Base-by-base conservation (phyloP, 2,113 vertebrate genomes). In the Alectura lathami region DNA sequence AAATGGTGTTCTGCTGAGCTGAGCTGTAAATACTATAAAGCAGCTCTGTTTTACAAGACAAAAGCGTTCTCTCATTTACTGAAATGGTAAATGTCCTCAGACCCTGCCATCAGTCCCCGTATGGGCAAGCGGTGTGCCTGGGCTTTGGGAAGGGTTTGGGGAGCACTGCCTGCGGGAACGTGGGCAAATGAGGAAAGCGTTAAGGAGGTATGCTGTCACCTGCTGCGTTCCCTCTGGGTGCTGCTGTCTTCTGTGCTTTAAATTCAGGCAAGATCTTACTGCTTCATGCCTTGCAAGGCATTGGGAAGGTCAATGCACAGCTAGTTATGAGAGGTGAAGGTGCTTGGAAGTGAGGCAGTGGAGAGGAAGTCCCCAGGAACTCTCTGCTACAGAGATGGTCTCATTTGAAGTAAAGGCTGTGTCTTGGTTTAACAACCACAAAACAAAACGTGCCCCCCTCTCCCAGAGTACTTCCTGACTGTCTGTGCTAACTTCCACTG, bases 41-140 rank as follows among this genome's bases (percentile, higher is more conserved):
- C 8, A 23, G 62, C 8, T 22, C 6, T 66, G 4, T 10, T 64
- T 42, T 53, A 67, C 26, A 77, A 83, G 17, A 18, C 66, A 38
- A 21, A 70, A 54, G 3, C 1, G 2, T 43, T 21, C 3, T 36
- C 9, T 57, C 82, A 8, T 6, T 51, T 29, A 20, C 22, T 14
- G 50, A 45, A 83, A 51, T 3, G 5, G n/a, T 27, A 54, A 15
- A 59, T 54, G 10, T 67, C 8, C 66, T 80, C 21, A 75, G 26
- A 0, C 16, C 2, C 10, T 3, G 18, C 27, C 20, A 77, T 24
- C 17, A 17, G 45, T 23, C 13, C 20, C 15, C 1, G 0, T 51
- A 32, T 2, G 1, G 70, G 72, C 23, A 60, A 36, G 45, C 29
- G 27, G 14, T 63, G 26, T 77, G 42, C 17, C 26, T 87, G 36